These are phyloP conservation scores for Hoplostethus mediterraneus DNA, from an alignment of 2,797 vertebrate species.

Conservation along the genomic window DNA sequence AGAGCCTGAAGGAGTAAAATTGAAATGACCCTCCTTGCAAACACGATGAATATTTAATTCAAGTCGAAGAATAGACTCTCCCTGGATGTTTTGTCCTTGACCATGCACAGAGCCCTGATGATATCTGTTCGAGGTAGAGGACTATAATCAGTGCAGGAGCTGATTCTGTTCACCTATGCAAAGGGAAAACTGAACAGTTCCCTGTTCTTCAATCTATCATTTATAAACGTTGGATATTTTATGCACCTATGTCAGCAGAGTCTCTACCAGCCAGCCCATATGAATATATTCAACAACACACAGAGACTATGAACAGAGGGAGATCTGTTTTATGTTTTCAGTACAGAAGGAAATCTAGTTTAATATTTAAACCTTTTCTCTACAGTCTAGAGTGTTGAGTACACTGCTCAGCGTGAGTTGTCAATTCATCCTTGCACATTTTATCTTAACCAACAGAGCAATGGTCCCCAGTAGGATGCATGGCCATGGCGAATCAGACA, in stretches of 20 bases:
- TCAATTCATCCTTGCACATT: slow-evolving; percentile 42
- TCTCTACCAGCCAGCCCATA: slow-evolving; percentile 57
- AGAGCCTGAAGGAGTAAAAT: slow-evolving; percentile 62
- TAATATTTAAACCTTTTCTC: slow-evolving; percentile 77
- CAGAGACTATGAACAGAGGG: slow-evolving; percentile 61
- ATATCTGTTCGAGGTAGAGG: slow-evolving; percentile 65
- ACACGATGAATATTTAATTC: slow-evolving; percentile 80
- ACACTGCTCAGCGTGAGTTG: slow-evolving; percentile 39
- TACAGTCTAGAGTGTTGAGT: slow-evolving; percentile 48
- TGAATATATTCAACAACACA: slow-evolving; percentile 81
- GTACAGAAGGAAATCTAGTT: slow-evolving; percentile 63
- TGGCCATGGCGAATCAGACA: slow-evolving; percentile 50
- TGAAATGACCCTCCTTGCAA: slow-evolving; percentile 73
- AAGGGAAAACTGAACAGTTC: slow-evolving; percentile 57
- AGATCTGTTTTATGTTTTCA: slow-evolving; percentile 77
- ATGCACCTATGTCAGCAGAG: slow-evolving; percentile 73
- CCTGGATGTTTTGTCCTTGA: slow-evolving; percentile 68
- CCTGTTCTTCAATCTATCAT: slow-evolving; percentile 70
- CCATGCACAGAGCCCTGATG: slow-evolving; percentile 49
- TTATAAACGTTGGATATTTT: slow-evolving; percentile 76
- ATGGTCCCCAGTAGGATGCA: slow-evolving; percentile 28
- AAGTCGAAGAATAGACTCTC: slow-evolving; percentile 58
- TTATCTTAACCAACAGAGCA: slow-evolving; percentile 54
- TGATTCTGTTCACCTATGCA: slow-evolving; percentile 63
- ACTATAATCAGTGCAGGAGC: slow-evolving; percentile 52